Percentiles rank a stretch among this genome's conserved stretches.
phyloP scores from a whole-genome alignment of 2,797 vertebrate species.

The Gymnothorax reevesii region DNA sequence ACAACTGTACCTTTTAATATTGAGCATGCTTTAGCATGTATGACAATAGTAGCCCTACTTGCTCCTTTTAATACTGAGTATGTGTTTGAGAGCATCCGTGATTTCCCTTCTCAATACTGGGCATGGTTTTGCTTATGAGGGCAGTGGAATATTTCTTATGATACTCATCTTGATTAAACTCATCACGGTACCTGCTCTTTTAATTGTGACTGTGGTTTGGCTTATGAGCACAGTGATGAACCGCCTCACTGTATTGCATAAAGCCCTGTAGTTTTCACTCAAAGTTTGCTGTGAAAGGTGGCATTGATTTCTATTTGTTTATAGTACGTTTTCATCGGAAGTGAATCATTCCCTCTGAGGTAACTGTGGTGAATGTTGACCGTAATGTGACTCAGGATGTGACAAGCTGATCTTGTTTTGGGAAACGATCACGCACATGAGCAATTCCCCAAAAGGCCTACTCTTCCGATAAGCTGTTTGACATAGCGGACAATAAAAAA shows the following conservation, averaged over 20 bases:
- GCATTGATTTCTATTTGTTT: background rate
- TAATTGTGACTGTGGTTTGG: background rate
- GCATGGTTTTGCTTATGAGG: background rate
- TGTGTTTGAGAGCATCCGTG: too few species aligned
- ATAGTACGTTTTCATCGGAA: background rate
- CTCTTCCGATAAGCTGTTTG: too few species aligned
- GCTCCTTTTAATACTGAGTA: too few species aligned
- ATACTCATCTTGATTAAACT: background rate
- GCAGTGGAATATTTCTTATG: background rate
- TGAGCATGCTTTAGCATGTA: too few species aligned
- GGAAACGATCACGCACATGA: background rate
- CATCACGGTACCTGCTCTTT: background rate
- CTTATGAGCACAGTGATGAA: background rate
- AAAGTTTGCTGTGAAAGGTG: background rate
- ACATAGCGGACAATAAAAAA: too few species aligned
- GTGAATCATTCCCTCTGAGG: background rate
- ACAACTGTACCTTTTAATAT: too few species aligned
- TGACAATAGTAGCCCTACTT: too few species aligned
- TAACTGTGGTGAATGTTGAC: background rate
- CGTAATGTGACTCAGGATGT: background rate
- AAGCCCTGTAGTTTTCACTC: background rate
- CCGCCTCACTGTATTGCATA: background rate
- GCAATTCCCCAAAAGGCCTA: too few species aligned
- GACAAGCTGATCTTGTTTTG: background rate
- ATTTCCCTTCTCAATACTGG: too few species aligned